Percentiles rank a stretch among this genome's conserved stretches.
Conservation (phyloP, 2,797 vertebrate genomes). For the Parotocinclus haroldoi region DNA sequence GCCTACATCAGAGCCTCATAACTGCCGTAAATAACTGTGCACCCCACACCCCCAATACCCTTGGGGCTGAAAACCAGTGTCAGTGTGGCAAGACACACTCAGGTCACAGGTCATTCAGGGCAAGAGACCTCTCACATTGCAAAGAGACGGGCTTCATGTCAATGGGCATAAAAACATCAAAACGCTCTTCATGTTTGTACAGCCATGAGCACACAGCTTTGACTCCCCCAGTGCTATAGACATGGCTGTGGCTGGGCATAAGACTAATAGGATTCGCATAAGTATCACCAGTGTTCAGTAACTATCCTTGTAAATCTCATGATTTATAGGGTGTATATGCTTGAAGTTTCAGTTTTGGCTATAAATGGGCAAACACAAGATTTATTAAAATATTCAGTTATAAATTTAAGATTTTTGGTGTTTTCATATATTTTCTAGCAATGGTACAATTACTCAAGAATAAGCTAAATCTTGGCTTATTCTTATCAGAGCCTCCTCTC, state of each 20-base stretch:
- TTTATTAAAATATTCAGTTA: too few relatives aligned
- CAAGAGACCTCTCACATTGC: slow-evolving; percentile 68
- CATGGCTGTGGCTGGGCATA: slow-evolving; percentile 17
- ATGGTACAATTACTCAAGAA: too few relatives aligned
- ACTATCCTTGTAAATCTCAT: neutral
- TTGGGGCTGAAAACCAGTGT: slow-evolving; percentile 79
- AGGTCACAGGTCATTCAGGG: slow-evolving; percentile 79
- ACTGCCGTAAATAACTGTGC: too few relatives aligned
- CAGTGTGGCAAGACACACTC: slow-evolving; percentile 65
- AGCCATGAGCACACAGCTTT: slow-evolving; percentile 45
- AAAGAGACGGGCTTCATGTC: slow-evolving; percentile 57
- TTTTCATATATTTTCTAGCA: too few relatives aligned
- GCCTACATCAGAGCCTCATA: slow-evolving; percentile 24
- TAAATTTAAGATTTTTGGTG: too few relatives aligned
- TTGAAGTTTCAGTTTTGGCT: neutral
- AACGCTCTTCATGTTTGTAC: slow-evolving; percentile 51
- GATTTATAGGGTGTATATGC: neutral
- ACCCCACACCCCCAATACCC: slow-evolving; percentile 58
- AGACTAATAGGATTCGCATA: slow-evolving; percentile 27
- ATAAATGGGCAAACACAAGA: too few relatives aligned
- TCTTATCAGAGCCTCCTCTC: too few relatives aligned
- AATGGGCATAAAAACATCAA: slow-evolving; percentile 60
- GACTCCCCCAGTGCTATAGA: slow-evolving; percentile 24
- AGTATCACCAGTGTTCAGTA: slow-evolving; percentile 2
- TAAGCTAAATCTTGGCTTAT: too few relatives aligned